These are phyloP conservation scores for Bembecia ichneumoniformis DNA, from an alignment of 2,888 invertebrate species.

Conservation along the genomic window DNA sequence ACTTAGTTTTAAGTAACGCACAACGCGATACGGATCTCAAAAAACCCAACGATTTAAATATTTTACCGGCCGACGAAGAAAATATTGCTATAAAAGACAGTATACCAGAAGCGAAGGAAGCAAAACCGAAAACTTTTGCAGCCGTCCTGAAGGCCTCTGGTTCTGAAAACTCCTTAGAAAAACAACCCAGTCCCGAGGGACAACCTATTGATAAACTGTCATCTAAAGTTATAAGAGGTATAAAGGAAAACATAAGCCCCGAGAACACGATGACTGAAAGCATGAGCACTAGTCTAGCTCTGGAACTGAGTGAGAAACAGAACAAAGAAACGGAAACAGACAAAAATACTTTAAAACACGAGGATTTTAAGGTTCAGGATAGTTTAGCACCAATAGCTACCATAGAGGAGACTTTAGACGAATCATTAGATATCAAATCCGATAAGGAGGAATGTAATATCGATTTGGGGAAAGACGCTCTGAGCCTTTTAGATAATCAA, in stretches of 20 bases:
- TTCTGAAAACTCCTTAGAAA: constrained; percentile 55
- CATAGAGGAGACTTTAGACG: constrained; percentile 53
- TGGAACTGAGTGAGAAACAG: constrained; percentile 42
- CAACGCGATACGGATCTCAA: constrained; percentile 47
- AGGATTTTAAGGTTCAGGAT: constrained; percentile 29
- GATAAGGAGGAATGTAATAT: constrained; percentile 30
- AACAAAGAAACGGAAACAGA: constrained; percentile 31
- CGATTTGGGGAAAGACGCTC: constrained; percentile 57
- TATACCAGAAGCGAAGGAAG: constrained; percentile 21
- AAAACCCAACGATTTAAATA: constrained; percentile 54
- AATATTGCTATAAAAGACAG: constrained; percentile 14
- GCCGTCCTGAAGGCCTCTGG: constrained; percentile 59
- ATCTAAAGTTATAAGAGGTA: constrained; percentile 69
- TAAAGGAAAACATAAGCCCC: constrained; percentile 76
- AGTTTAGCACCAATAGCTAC: constrained; percentile 59
- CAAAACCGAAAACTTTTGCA: constrained; percentile 53
- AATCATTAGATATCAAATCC: constrained; percentile 35
- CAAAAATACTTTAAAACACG: constrained; percentile 30
- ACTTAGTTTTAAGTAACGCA: constrained; percentile 56
- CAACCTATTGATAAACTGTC: constrained; percentile 65
- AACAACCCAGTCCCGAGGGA: constrained; percentile 53
- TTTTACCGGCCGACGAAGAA: constrained; percentile 22
- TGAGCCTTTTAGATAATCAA: constrained; percentile 50
- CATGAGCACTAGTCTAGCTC: constrained; percentile 50
- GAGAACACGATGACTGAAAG: constrained; percentile 70